phyloP scores from a whole-genome alignment of 1,140 invertebrate genomes.

The Artemia franciscana region DNA sequence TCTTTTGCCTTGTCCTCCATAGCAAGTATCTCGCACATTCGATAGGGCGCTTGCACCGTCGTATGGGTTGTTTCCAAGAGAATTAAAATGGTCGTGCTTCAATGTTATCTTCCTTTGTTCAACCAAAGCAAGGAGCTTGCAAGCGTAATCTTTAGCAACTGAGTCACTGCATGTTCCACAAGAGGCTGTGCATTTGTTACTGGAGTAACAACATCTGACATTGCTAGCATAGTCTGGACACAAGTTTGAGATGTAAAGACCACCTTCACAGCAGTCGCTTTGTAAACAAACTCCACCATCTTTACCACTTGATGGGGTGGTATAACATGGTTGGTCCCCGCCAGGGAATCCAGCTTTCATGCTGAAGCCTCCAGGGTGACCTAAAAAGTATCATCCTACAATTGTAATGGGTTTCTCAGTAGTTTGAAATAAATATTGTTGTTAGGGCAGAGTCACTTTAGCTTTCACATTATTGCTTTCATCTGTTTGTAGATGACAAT shows the following conservation, averaged over 20 bases:
- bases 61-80: constrained; percentile 8
- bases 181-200: constrained; percentile 4
- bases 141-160: constrained; percentile 5
- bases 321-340: constrained; percentile 10
- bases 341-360: not conserved
- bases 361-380: not conserved
- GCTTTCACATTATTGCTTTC: no score
- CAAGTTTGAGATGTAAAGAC: constrained; percentile 9
- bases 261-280: constrained; percentile 8
- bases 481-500: no score
- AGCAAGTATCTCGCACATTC: constrained; percentile 10
- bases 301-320: constrained; percentile 7
- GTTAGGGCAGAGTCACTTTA: no score
- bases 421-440: no score
- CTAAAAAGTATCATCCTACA: not conserved
- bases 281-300: constrained; percentile 10
- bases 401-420: no score
- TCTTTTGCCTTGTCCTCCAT: constrained; percentile 7
- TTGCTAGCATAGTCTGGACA: constrained; percentile 8
- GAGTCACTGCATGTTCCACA: constrained; percentile 7
- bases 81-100: constrained; percentile 7
- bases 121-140: constrained; percentile 7
- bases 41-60: constrained; percentile 10
- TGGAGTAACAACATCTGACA: constrained; percentile 10
- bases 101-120: constrained; percentile 5